Conservation (phyloP, 2,113 vertebrate species). For the Lepus europaeus region DNA sequence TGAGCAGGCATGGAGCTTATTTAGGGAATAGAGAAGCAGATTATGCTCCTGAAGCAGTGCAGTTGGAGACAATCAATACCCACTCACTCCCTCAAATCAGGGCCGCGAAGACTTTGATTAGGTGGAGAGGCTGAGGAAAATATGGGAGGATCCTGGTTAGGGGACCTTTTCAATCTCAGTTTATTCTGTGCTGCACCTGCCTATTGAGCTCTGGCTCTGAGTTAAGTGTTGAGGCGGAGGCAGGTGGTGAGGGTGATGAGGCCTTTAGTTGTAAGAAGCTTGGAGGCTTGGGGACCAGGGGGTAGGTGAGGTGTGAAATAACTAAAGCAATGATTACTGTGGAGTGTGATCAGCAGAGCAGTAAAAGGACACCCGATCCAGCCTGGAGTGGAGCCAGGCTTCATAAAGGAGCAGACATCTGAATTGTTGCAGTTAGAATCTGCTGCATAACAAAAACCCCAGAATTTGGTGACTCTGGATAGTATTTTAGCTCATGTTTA, state of each 20-base stretch:
- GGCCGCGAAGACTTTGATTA: constrained; percentile 68
- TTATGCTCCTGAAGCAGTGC: constrained; percentile 69
- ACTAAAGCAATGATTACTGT: not conserved
- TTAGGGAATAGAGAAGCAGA: constrained; percentile 69
- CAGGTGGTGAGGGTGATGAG: not conserved
- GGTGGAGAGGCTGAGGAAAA: not conserved
- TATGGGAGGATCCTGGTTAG: accelerated
- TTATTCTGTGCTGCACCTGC: not conserved
- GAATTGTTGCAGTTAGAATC: not conserved
- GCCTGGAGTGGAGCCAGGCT: not conserved
- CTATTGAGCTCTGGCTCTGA: not conserved
- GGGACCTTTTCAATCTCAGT: not conserved
- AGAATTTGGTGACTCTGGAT: not conserved
- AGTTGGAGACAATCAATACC: constrained; percentile 76
- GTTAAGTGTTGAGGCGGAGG: not conserved
- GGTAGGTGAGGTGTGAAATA: constrained; percentile 15
- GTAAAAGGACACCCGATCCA: not conserved
- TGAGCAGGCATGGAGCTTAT: constrained; percentile 43
- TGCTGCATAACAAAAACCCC: not conserved
- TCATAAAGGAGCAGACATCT: not conserved
- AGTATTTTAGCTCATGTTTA: not conserved
- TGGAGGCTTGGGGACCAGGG: not conserved
- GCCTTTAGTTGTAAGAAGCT: constrained; percentile 25
- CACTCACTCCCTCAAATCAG: constrained; percentile 30
- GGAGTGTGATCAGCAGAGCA: not conserved